A percentile compares a stretch with the other conserved stretches of the same genome.
Evolutionary conservation across 1,140 invertebrate species (phyloP).

Genomic region (Matsumurasca onukii): DNA sequence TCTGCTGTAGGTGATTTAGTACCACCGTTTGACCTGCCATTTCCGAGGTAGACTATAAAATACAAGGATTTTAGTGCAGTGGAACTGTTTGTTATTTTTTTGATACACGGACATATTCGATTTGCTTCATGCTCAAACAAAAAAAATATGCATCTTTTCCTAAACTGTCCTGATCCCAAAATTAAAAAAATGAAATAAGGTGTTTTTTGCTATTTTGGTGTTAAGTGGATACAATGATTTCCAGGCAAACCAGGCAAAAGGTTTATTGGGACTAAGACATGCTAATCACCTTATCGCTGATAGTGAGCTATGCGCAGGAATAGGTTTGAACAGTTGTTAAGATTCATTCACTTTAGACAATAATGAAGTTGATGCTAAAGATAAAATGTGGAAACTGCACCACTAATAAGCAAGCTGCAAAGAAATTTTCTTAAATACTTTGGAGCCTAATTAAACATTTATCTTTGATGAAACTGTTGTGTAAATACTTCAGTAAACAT

Average conservation of each 20-base stretch:
- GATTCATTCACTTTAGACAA: background rate
- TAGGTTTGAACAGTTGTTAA: background rate
- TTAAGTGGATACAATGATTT: background rate
- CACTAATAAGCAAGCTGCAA: background rate
- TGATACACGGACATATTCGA: background rate
- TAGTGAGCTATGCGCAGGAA: background rate
- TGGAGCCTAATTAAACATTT: background rate
- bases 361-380: background rate
- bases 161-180: background rate
- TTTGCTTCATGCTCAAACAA: background rate
- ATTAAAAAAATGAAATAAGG: background rate
- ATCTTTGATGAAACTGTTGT: too few species aligned
- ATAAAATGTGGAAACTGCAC: background rate
- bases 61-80: background rate
- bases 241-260: background rate
- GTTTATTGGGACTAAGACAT: background rate
- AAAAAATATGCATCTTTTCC: background rate
- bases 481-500: constrained; percentile 1
- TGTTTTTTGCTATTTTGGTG: background rate
- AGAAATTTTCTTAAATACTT: background rate
- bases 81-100: background rate
- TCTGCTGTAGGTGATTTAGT: background rate
- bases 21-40: background rate
- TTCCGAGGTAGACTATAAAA: background rate
- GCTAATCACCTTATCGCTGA: background rate